A percentile compares a stretch with the other conserved stretches of the same genome.
Evolutionary conservation across 2,888 invertebrate species (phyloP).

Genomic region (Kryphioiulus occultus): DNA sequence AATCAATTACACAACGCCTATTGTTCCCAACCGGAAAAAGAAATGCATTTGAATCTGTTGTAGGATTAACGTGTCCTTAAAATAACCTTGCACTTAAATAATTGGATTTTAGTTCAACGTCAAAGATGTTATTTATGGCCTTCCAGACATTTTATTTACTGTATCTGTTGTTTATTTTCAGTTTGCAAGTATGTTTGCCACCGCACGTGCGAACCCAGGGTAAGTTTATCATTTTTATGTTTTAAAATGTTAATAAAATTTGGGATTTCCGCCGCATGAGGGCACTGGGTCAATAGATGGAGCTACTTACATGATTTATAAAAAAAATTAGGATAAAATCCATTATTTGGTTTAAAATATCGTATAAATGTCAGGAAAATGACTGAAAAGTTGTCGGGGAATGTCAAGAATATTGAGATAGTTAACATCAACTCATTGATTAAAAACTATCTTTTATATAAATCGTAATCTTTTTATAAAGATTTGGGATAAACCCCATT

Average conservation of each 20-base stretch:
- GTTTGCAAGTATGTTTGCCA: conserved; percentile 50
- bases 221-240: conserved; percentile 16
- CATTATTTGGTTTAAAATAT: no score
- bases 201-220: conserved; percentile 48
- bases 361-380: no score
- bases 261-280: background rate
- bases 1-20: background rate
- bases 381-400: no score
- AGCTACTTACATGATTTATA: no score
- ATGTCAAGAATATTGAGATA: no score
- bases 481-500: no score
- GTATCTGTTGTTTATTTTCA: conserved; percentile 27
- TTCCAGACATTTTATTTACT: background rate
- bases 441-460: no score
- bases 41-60: background rate
- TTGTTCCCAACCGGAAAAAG: background rate
- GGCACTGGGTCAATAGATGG: no score
- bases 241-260: background rate
- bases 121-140: background rate
- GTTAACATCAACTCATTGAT: no score
- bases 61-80: background rate
- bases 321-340: no score
- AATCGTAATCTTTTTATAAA: no score
- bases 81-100: background rate
- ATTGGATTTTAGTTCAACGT: background rate